Evolutionary conservation across 2,113 vertebrate genomes (phyloP).

Genomic region (Engraulis encrasicolus): DNA sequence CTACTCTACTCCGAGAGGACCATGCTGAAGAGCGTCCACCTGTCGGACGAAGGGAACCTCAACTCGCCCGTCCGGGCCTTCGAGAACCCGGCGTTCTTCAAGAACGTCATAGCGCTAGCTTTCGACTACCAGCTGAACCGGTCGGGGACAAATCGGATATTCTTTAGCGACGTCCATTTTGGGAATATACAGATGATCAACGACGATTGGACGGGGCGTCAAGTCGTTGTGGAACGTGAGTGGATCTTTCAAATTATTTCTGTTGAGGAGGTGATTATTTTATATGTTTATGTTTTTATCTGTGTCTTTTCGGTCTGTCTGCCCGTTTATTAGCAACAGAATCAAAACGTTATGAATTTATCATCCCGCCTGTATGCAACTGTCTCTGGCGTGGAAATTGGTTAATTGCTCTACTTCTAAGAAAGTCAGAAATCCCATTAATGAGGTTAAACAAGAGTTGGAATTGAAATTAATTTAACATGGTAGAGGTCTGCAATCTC

Average conservation of each 20-base stretch:
- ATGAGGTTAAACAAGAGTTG: too few species aligned
- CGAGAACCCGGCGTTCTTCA: slow-evolving; percentile 83
- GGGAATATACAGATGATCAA: slow-evolving; percentile 87
- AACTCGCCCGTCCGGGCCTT: slow-evolving; percentile 81
- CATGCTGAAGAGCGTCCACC: slow-evolving; percentile 83
- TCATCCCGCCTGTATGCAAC: too few species aligned
- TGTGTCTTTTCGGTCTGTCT: too few species aligned
- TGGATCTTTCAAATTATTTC: too few species aligned
- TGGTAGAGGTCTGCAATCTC: too few species aligned
- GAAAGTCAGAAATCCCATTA: too few species aligned
- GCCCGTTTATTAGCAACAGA: too few species aligned
- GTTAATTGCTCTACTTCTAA: too few species aligned
- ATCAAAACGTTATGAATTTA: too few species aligned
- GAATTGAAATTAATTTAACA: too few species aligned
- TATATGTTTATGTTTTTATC: background rate
- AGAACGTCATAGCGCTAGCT: slow-evolving; percentile 83
- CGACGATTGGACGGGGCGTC: slow-evolving; percentile 83
- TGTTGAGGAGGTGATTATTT: too few species aligned
- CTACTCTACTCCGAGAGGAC: slow-evolving; percentile 86
- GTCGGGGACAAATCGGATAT: slow-evolving; percentile 80
- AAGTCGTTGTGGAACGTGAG: slow-evolving; percentile 85
- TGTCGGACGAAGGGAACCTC: slow-evolving; percentile 81
- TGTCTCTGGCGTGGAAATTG: too few species aligned
- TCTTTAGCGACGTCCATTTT: slow-evolving; percentile 87
- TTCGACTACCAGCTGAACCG: slow-evolving; percentile 80